Evolutionary conservation across 2,797 vertebrate genomes (phyloP).

Genomic region (Periophthalmus magnuspinnatus): DNA sequence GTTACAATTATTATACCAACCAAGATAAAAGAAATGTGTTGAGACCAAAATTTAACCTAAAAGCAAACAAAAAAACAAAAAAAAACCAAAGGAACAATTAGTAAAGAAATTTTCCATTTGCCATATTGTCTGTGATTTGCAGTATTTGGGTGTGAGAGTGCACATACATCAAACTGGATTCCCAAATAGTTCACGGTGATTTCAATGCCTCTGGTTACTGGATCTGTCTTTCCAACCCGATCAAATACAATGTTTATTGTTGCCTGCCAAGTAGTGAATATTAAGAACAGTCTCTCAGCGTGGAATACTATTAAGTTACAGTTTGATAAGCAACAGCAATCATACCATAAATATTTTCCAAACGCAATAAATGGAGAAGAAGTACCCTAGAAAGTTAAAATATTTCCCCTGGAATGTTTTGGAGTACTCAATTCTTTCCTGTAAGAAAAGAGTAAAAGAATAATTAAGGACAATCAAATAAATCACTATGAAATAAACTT

Average conservation of each 20-base stretch:
- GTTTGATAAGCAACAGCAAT: not conserved
- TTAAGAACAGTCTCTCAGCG: no score
- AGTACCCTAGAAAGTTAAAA: slow-evolving; percentile 97
- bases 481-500: not conserved
- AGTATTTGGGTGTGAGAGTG: slow-evolving; percentile 14
- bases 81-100: not conserved
- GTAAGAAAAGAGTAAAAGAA: slow-evolving; percentile 11
- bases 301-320: no score
- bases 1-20: slow-evolving; percentile 99
- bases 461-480: not conserved
- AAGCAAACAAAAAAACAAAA: not conserved
- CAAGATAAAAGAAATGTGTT: slow-evolving; percentile 98
- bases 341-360: slow-evolving; percentile 99
- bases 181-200: slow-evolving; percentile 99
- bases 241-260: slow-evolving; percentile 99
- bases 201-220: slow-evolving; percentile 97
- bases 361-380: slow-evolving; percentile 99
- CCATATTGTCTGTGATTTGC: slow-evolving; percentile 18
- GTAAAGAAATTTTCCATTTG: not conserved
- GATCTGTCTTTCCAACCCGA: slow-evolving; percentile 97
- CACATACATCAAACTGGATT: slow-evolving; percentile 96
- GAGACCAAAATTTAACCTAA: slow-evolving; percentile 99
- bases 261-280: slow-evolving; percentile 74
- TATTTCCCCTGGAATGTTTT: slow-evolving; percentile 99
- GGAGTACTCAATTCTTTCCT: slow-evolving; percentile 98